phyloP scores from a whole-genome alignment of 2,888 invertebrate species.

The Taenaris catops region DNA sequence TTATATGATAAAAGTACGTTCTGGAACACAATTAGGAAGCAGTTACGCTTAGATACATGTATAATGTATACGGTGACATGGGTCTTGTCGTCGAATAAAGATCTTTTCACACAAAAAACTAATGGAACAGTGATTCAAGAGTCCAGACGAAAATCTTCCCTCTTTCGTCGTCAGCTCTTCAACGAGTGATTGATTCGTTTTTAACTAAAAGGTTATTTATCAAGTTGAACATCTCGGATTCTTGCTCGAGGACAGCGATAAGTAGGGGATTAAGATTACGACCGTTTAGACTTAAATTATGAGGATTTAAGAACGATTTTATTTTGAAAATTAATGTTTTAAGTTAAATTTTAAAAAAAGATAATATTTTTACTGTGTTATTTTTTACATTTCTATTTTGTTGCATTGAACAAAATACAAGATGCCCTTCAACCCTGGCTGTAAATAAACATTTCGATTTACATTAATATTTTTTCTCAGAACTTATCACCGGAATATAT shows the following conservation, averaged over 20 bases:
- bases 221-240: constrained; percentile 24
- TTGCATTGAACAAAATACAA: too few relatives aligned
- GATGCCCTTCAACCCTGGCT: too few relatives aligned
- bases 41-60: constrained; percentile 1
- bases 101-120: constrained; percentile 22
- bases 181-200: constrained; percentile 28
- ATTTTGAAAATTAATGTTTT: too few relatives aligned
- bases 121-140: constrained; percentile 26
- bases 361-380: too few relatives aligned
- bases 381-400: too few relatives aligned
- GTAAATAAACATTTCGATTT: too few relatives aligned
- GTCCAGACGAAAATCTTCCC: constrained; percentile 19
- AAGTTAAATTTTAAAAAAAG: constrained; percentile 9
- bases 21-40: constrained; percentile 2
- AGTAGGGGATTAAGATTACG: constrained; percentile 14
- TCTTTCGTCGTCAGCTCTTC: constrained; percentile 24
- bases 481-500: too few relatives aligned
- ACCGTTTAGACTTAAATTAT: constrained; percentile 13
- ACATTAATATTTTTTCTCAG: too few relatives aligned
- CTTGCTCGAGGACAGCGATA: constrained; percentile 20
- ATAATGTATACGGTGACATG: constrained; percentile 15
- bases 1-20: too few relatives aligned
- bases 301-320: not conserved
- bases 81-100: constrained; percentile 17
- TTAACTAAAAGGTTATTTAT: constrained; percentile 30